Percentiles rank a stretch among this genome's conserved stretches.
Conservation (phyloP, 2,888 invertebrate species). For the Kuschelorhynchus macadamiae region DNA sequence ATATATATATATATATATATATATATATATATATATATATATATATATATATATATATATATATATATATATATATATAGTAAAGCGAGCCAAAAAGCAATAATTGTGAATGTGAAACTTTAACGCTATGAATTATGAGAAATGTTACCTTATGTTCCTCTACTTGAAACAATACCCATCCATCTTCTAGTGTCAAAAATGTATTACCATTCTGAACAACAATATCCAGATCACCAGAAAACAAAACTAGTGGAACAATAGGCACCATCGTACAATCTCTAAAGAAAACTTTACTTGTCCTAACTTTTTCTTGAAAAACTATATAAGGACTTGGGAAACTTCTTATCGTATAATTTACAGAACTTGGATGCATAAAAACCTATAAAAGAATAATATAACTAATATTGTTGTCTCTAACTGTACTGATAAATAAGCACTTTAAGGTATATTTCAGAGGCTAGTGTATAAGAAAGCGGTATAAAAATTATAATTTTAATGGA, state of each 20-base stretch:
- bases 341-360: constrained; percentile 78
- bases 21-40: too few relatives aligned
- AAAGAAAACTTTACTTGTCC: constrained; percentile 84
- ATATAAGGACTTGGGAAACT: constrained; percentile 82
- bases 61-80: too few relatives aligned
- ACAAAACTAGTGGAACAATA: constrained; percentile 79
- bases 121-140: too few relatives aligned
- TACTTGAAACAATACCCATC: constrained; percentile 87
- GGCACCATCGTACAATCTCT: constrained; percentile 87
- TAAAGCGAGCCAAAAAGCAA: too few relatives aligned
- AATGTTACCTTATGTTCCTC: constrained; percentile 80
- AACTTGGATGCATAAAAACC: constrained; percentile 81
- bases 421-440: too few relatives aligned
- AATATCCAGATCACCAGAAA: constrained; percentile 81
- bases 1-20: too few relatives aligned
- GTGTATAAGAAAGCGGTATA: too few relatives aligned
- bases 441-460: too few relatives aligned
- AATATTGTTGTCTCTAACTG: background rate
- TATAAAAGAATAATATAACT: constrained; percentile 49
- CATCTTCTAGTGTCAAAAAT: constrained; percentile 81
- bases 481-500: too few relatives aligned
- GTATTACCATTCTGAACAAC: constrained; percentile 82
- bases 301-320: constrained; percentile 87
- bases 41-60: too few relatives aligned
- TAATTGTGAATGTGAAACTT: too few relatives aligned